Percentiles rank a stretch among this genome's conserved stretches.
These are phyloP conservation scores for Leptopilina boulardi DNA, from an alignment of 1,140 invertebrate species.

Conservation along the genomic window DNA sequence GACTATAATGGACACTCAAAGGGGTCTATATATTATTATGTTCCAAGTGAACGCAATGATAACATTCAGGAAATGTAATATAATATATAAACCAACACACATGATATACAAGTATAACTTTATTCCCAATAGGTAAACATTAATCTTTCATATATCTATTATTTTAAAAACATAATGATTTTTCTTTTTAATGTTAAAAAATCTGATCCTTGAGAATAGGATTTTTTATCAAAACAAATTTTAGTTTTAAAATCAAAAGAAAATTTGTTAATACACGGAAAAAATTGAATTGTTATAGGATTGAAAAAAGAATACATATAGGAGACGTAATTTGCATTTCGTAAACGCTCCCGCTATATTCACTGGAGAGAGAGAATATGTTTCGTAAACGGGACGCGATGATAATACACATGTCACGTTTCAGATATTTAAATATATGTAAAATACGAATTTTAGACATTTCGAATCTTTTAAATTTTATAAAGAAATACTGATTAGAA, in stretches of 20 bases:
- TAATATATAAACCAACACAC: conserved; percentile 41
- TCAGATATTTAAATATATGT: not conserved
- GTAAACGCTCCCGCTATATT: not conserved
- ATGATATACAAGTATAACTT: conserved; percentile 36
- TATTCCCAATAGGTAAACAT: conserved; percentile 52
- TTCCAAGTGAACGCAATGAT: conserved; percentile 38
- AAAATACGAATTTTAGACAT: not conserved
- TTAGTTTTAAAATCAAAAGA: not conserved
- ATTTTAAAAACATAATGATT: not conserved
- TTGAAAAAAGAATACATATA: not conserved
- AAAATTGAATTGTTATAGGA: not conserved
- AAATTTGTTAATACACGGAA: not conserved
- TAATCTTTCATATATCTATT: not conserved
- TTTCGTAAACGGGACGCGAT: not conserved
- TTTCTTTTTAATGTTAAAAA: not conserved
- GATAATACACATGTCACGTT: not conserved
- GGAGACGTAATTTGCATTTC: not conserved
- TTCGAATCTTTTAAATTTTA: not conserved
- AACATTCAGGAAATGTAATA: conserved; percentile 40
- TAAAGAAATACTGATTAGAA: not conserved
- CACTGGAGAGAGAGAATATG: not conserved
- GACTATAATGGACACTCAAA: conserved; percentile 55
- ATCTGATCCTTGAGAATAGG: no score
- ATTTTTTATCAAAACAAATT: not conserved
- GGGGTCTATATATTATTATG: conserved; percentile 42